Percentiles rank a stretch among this genome's conserved stretches.
Conservation (phyloP, 1,140 invertebrate species). For the Megalonaias nervosa region DNA sequence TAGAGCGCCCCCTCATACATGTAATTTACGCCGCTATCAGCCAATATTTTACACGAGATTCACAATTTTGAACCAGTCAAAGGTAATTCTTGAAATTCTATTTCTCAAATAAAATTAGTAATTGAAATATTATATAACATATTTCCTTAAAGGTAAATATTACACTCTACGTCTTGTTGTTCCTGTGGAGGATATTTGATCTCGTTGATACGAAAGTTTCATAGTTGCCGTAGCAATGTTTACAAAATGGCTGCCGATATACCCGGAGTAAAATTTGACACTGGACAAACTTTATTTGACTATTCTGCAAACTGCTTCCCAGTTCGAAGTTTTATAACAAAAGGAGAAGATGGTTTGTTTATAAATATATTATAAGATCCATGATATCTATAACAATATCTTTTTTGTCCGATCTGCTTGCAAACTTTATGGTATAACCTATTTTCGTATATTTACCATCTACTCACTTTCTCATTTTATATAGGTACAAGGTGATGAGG, state of each 20-base stretch:
- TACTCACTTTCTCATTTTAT: not conserved
- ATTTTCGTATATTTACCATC: not conserved
- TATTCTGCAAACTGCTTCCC: conserved; percentile 67
- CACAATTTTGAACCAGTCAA: too few species aligned
- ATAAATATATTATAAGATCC: not conserved
- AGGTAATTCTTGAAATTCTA: too few species aligned
- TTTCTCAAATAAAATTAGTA: too few species aligned
- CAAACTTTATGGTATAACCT: not conserved
- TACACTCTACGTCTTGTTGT: too few species aligned
- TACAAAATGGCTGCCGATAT: conserved; percentile 63
- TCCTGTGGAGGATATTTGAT: not conserved
- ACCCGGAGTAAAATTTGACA: conserved; percentile 63
- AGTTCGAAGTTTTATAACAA: conserved; percentile 54
- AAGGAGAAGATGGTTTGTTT: conserved; percentile 45
- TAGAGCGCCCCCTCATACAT: too few species aligned
- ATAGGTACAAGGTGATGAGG: too few species aligned
- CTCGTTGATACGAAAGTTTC: not conserved
- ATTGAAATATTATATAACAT: too few species aligned
- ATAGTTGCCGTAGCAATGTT: conserved; percentile 61
- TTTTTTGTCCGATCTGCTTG: conserved; percentile 1
- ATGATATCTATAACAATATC: not conserved
- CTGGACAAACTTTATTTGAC: conserved; percentile 38
- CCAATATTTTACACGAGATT: too few species aligned
- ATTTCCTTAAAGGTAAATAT: too few species aligned
- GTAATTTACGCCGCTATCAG: too few species aligned